Evolutionary conservation across 2,888 invertebrate species (phyloP), one percentile per base, ranked within the genome.

Genomic region (Pinctada fucata): DNA sequence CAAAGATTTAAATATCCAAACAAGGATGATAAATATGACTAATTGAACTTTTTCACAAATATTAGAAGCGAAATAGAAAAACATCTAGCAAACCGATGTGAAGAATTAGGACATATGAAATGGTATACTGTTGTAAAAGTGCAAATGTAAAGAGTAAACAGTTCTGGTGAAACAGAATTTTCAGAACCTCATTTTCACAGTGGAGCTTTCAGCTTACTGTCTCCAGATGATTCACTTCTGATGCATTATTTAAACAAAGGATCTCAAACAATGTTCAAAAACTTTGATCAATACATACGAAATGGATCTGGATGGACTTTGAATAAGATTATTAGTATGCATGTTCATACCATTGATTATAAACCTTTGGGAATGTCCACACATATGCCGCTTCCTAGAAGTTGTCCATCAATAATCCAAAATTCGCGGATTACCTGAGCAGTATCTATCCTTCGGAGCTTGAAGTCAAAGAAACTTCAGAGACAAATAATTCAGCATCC

Each of bases 161-260:
- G 74, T 16, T 65, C 51, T n/a, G 47, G 2, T 48, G 58, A 72
- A 16, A 69, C 78, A 13, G 72, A 72, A 10, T 65, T 48, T 10
- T 47, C 67, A 3, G 52, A 51, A n/a, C 83, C 80, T 10, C 71
- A 81, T 73, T 83, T 83, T 66, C 58, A 81, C 66, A 79, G 80
- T 50, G 72, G 65, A 31, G 81, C 74, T 48, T 80, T 78, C 64
- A 72, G 52, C 3, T 63, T 66, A 16, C 65, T 80, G 58, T 1
- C 31, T 31, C 45, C 64, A 45, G 45, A 65, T 16, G 75, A 75
- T 2, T 65, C 68, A n/a, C 6, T 63, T 58, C 31, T 31, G 31
- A 69, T 75, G 4, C 65, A 79, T 48, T 67, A 79, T 47, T 65
- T 80, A 50, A 76, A 74, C 65, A 72, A 72, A 72, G 66, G 74